phyloP scores from a whole-genome alignment of 2,797 vertebrate genomes.

The Acanthurus leucopareius region DNA sequence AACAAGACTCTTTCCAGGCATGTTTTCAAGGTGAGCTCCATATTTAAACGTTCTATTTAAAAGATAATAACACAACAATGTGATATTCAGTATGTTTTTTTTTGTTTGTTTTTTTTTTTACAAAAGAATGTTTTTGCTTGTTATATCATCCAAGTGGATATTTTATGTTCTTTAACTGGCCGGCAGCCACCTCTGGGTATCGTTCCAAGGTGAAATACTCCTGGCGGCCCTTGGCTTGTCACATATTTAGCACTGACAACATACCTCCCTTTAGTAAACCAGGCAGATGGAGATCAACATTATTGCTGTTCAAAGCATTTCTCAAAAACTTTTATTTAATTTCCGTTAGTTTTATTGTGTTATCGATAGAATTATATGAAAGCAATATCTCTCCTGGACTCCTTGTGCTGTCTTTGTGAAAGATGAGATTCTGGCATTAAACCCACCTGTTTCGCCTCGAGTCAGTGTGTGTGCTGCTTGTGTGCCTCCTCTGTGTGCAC shows the following conservation, averaged over 20 bases:
- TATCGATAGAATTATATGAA: slow-evolving; percentile 77
- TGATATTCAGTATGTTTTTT: not conserved
- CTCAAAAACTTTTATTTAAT: slow-evolving; percentile 69
- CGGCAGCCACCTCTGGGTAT: slow-evolving; percentile 18
- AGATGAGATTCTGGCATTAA: slow-evolving; percentile 78
- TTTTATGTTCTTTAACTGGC: slow-evolving; percentile 11
- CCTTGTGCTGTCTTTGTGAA: slow-evolving; percentile 72
- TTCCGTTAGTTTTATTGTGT: slow-evolving; percentile 74
- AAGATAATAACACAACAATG: slow-evolving; percentile 21
- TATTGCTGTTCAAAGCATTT: slow-evolving; percentile 70
- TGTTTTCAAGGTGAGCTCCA: not conserved
- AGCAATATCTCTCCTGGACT: slow-evolving; percentile 70
- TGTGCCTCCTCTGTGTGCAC: slow-evolving; percentile 17
- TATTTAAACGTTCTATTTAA: slow-evolving; percentile 5
- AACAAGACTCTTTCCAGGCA: not conserved
- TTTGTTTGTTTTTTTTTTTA: too few relatives aligned
- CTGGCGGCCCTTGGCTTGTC: slow-evolving; percentile 55
- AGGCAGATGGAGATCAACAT: slow-evolving; percentile 67
- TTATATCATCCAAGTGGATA: not conserved
- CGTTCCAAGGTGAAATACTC: slow-evolving; percentile 46
- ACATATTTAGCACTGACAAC: slow-evolving; percentile 63
- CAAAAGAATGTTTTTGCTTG: slow-evolving; percentile 1
- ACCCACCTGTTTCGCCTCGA: slow-evolving; percentile 80
- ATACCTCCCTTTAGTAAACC: slow-evolving; percentile 60
- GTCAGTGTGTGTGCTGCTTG: slow-evolving; percentile 9